Evolutionary conservation across 2,888 invertebrate genomes (phyloP).

Genomic region (Periphyllus acericola): DNA sequence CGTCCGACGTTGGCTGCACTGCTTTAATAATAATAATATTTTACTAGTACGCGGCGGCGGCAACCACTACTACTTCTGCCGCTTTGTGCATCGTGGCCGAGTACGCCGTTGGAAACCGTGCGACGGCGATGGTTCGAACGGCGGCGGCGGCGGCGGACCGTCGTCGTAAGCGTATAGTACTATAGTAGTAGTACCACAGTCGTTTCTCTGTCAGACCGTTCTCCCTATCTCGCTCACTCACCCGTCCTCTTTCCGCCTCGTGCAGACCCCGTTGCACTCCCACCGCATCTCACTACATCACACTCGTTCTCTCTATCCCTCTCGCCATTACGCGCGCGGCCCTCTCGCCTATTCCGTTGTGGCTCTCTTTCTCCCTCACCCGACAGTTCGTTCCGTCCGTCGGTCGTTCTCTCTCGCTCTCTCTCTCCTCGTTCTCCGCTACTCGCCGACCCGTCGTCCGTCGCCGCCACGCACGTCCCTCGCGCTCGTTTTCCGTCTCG

Average conservation of each 20-base stretch:
- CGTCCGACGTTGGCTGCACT: conserved; percentile 54
- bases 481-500: conserved; percentile 9
- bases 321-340: background rate
- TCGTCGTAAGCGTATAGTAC: conserved; percentile 27
- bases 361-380: conserved; percentile 20
- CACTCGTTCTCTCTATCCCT: background rate
- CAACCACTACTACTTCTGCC: conserved; percentile 32
- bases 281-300: background rate
- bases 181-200: conserved; percentile 14
- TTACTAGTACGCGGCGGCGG: conserved; percentile 57
- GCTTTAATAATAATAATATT: conserved; percentile 55
- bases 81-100: conserved; percentile 59
- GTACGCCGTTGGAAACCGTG: conserved; percentile 62
- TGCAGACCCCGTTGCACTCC: background rate
- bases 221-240: background rate
- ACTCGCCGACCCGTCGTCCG: too few relatives aligned
- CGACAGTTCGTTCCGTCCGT: background rate
- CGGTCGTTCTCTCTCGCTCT: background rate
- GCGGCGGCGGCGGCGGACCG: conserved; percentile 36
- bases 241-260: background rate
- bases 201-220: background rate
- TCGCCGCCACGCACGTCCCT: too few relatives aligned
- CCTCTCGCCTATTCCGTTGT: conserved; percentile 16
- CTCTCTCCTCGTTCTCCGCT: background rate
- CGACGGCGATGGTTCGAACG: conserved; percentile 48